Conservation (phyloP, 2,113 vertebrate genomes). For the Zosterops pallidus region DNA sequence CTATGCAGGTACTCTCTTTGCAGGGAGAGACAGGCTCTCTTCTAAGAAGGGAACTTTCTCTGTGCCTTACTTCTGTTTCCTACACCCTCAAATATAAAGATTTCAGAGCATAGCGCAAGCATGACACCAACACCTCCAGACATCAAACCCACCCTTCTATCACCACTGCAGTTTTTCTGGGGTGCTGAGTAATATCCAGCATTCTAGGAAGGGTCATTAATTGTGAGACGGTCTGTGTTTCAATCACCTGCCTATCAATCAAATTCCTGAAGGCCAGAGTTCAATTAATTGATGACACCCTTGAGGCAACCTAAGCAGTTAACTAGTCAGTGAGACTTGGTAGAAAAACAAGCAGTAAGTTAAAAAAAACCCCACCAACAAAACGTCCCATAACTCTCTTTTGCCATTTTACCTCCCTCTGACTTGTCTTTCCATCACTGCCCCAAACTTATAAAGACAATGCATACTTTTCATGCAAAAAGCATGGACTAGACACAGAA, state of each 20-base stretch:
- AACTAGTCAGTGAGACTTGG: conserved; percentile 74
- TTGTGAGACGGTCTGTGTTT: conserved; percentile 64
- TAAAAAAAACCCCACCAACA: not conserved
- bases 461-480: conserved; percentile 25
- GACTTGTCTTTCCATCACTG: conserved; percentile 32
- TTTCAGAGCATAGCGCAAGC: conserved; percentile 49
- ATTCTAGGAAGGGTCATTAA: conserved; percentile 69
- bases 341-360: conserved; percentile 73
- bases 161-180: conserved; percentile 67
- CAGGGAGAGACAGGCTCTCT: not conserved
- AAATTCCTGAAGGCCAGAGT: conserved; percentile 73
- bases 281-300: conserved; percentile 82
- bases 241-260: conserved; percentile 79
- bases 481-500: not conserved
- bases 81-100: not conserved
- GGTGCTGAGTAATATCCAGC: conserved; percentile 52
- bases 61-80: not conserved
- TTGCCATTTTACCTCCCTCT: conserved; percentile 39
- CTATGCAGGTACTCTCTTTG: not conserved
- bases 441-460: not conserved
- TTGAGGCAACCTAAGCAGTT: conserved; percentile 73
- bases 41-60: not conserved
- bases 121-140: conserved; percentile 36
- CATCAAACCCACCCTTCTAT: conserved; percentile 64
- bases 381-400: conserved; percentile 57